These are phyloP conservation scores for Herpailurus yagouaroundi DNA, from an alignment of 2,113 vertebrate genomes.

Conservation along the genomic window DNA sequence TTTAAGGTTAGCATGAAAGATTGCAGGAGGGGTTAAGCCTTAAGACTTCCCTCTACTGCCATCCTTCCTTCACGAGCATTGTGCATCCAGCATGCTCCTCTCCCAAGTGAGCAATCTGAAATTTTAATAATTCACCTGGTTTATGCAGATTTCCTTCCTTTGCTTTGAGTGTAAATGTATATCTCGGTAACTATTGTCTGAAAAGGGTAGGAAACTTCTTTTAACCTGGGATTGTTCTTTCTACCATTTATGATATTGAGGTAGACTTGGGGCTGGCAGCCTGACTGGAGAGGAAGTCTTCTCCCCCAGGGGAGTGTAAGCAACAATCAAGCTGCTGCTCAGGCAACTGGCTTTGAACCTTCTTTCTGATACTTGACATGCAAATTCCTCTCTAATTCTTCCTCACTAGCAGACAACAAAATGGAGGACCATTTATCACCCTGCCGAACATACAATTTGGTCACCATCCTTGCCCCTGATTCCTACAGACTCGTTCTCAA, in stretches of 20 bases:
- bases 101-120: background rate
- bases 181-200: background rate
- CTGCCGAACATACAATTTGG: background rate
- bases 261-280: background rate
- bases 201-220: background rate
- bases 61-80: background rate
- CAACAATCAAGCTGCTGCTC: background rate
- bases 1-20: background rate
- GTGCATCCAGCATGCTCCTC: accelerated
- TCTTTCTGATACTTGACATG: background rate
- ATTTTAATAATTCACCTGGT: background rate
- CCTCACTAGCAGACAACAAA: background rate
- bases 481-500: background rate
- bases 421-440: background rate
- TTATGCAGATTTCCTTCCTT: background rate
- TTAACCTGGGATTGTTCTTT: background rate
- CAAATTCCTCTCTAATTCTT: background rate
- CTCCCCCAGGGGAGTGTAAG: background rate
- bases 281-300: background rate
- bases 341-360: background rate
- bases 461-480: background rate
- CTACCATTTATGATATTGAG: background rate
- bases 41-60: background rate
- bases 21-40: background rate
- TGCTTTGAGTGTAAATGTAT: background rate